These are phyloP conservation scores for Equus quagga DNA, from an alignment of 2,113 vertebrate genomes.

Conservation along the genomic window DNA sequence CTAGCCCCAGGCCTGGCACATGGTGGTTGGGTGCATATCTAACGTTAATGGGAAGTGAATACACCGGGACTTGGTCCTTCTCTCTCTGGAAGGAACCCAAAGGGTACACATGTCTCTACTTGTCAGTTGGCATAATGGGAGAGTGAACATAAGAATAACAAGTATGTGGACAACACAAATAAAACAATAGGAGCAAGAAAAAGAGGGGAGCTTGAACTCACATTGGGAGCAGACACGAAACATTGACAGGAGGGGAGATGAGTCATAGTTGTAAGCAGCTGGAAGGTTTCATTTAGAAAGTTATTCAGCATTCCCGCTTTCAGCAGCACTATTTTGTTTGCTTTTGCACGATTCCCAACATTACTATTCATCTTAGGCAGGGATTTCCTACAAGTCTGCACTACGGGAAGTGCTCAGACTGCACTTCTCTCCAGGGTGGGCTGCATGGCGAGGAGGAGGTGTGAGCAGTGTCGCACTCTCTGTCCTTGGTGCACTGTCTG, in stretches of 20 bases:
- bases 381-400: background rate
- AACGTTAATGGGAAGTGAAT: background rate
- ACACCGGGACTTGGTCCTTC: background rate
- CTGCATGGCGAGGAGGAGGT: fast-evolving
- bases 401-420: fast-evolving
- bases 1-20: background rate
- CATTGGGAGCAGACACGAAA: background rate
- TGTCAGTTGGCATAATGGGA: background rate
- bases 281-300: background rate
- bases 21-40: background rate
- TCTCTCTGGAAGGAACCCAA: background rate
- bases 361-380: background rate
- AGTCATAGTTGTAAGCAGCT: fast-evolving
- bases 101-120: background rate
- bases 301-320: background rate
- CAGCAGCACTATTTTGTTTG: background rate
- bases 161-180: background rate
- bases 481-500: fast-evolving
- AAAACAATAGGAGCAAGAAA: background rate
- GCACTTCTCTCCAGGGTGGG: background rate
- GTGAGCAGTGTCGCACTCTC: background rate
- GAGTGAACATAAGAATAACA: background rate
- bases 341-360: background rate
- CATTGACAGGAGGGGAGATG: background rate
- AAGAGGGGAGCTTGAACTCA: background rate